Evolutionary conservation across 2,797 vertebrate genomes (phyloP).

Genomic region (Chaenodraco wilsoni): DNA sequence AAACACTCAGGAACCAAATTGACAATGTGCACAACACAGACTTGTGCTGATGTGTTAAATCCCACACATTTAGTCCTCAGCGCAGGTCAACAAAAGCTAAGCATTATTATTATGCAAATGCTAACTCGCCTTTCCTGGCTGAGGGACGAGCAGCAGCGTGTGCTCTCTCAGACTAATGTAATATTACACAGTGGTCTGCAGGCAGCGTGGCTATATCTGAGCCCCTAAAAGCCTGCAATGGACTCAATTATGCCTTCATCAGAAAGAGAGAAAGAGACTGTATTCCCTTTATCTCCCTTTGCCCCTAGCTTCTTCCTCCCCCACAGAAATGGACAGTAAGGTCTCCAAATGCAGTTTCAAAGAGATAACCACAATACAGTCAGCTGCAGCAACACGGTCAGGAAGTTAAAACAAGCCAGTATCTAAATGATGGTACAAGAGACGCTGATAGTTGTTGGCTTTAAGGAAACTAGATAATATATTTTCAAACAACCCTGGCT

Average conservation of each 20-base stretch:
- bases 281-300: constrained; percentile 40
- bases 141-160: constrained; percentile 12
- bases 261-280: constrained; percentile 48
- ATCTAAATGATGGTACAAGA: constrained; percentile 24
- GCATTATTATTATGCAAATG: constrained; percentile 54
- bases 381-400: constrained; percentile 2
- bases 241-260: constrained; percentile 65
- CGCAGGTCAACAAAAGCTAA: constrained; percentile 53
- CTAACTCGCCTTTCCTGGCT: constrained; percentile 24
- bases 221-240: constrained; percentile 57
- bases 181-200: constrained; percentile 37
- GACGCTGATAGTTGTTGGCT: background rate
- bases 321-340: constrained; percentile 35
- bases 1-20: constrained; percentile 19
- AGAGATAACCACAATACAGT: constrained; percentile 39
- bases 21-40: constrained; percentile 12
- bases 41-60: constrained; percentile 31
- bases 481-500: too few species aligned
- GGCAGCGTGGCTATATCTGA: constrained; percentile 32
- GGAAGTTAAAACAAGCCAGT: constrained; percentile 28
- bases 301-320: constrained; percentile 5
- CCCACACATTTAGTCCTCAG: constrained; percentile 27
- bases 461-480: too few species aligned
- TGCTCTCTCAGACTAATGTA: constrained; percentile 49
- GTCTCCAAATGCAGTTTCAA: constrained; percentile 30